Conservation (phyloP, 2,888 invertebrate species). For the Drosophila subsilvestris region DNA sequence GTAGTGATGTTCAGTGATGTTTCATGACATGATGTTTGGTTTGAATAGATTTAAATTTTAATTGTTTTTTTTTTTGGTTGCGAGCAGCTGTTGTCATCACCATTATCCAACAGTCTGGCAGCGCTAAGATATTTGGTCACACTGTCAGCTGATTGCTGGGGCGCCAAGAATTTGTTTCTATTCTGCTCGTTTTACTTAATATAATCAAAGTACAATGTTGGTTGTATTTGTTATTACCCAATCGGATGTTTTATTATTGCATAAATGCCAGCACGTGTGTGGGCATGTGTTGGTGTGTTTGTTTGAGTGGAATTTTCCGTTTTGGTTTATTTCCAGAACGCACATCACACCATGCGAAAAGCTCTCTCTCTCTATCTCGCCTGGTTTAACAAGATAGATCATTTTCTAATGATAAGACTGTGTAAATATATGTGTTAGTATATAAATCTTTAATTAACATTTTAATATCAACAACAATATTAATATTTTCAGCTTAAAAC, state of each 20-base stretch:
- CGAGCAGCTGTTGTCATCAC: neutral
- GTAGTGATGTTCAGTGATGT: constrained; percentile 15
- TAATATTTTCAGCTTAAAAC: constrained; percentile 46
- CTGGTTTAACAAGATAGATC: constrained; percentile 2
- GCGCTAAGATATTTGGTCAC: neutral
- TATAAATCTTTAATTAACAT: neutral
- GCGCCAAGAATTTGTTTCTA: constrained; percentile 4
- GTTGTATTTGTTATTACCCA: neutral
- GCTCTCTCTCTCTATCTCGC: constrained; percentile 35
- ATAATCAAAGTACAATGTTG: neutral
- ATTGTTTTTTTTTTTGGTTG: neutral
- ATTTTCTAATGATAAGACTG: constrained; percentile 4
- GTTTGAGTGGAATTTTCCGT: constrained; percentile 41
- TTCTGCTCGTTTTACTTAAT: neutral
- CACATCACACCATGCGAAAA: constrained; percentile 22
- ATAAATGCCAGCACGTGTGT: neutral
- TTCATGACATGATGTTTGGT: constrained; percentile 40
- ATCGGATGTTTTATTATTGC: neutral
- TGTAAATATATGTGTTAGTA: neutral
- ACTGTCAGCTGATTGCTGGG: neutral
- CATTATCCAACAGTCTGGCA: neutral
- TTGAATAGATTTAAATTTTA: no score
- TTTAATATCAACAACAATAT: constrained; percentile 16
- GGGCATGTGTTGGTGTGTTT: constrained; percentile 2
- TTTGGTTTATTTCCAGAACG: constrained; percentile 5